A percentile compares a stretch with the other conserved stretches of the same genome.
Evolutionary conservation across 2,797 vertebrate species (phyloP).

Genomic region (Sphenodon punctatus): DNA sequence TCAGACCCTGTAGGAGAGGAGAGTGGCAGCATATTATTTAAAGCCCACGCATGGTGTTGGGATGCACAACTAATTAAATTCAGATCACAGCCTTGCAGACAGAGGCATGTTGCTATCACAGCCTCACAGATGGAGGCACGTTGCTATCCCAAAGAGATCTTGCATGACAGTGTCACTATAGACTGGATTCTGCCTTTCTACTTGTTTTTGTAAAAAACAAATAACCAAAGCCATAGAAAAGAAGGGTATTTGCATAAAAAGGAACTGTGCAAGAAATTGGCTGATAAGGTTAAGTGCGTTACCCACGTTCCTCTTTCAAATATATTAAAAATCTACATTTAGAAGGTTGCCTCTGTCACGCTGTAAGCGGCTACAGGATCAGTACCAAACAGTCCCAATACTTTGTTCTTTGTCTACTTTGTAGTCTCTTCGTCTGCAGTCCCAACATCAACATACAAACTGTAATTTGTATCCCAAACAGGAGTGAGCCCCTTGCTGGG

Average conservation of each 20-base stretch:
- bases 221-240: neutral
- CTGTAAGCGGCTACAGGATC: no score
- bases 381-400: no score
- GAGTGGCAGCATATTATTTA: fast-evolving
- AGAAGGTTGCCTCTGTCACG: no score
- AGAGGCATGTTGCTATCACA: no score
- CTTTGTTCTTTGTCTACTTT: no score
- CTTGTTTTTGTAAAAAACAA: neutral
- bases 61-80: fast-evolving
- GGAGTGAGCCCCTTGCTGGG: no score
- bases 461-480: no score
- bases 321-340: no score
- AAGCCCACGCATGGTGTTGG: fast-evolving
- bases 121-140: neutral
- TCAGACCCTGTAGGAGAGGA: neutral
- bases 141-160: neutral
- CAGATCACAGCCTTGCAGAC: fast-evolving
- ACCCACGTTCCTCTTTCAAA: neutral
- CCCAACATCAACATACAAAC: no score
- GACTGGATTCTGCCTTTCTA: no score
- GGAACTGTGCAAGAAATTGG: neutral
- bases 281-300: neutral
- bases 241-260: neutral
- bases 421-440: no score
- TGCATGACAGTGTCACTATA: neutral